Conservation (phyloP, 2,888 invertebrate genomes). For the Nycteola revayana region DNA sequence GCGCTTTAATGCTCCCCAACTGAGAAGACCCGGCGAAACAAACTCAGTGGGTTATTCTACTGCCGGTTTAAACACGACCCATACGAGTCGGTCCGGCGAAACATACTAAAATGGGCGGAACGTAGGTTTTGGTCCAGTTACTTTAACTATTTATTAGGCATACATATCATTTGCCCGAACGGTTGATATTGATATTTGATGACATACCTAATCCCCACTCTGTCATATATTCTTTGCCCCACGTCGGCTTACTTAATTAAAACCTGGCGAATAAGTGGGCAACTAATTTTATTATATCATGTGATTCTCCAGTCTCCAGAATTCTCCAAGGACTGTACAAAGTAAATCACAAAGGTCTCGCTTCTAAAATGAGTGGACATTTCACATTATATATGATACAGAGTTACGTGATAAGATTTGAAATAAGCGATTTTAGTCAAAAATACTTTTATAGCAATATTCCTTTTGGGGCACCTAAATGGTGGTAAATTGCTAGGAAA, state of each 20-base stretch:
- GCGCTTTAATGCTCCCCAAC: no score
- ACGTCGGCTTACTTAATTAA: constrained; percentile 51
- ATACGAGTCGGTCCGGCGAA: no score
- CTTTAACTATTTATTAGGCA: no score
- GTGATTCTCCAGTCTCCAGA: constrained; percentile 41
- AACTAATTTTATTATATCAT: constrained; percentile 56
- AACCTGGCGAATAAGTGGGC: constrained; percentile 51
- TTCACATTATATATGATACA: constrained; percentile 27
- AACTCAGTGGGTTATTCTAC: no score
- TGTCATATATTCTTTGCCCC: constrained; percentile 32
- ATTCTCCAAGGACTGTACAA: constrained; percentile 32
- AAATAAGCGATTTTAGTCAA: constrained; percentile 16
- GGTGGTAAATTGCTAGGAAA: constrained; percentile 19
- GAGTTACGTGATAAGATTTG: constrained; percentile 23
- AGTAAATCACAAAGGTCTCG: constrained; percentile 41
- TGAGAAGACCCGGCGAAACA: no score
- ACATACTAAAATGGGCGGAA: no score
- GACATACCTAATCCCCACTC: no score
- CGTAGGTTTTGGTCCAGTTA: no score
- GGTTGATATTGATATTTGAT: no score
- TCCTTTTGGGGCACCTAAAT: constrained; percentile 14
- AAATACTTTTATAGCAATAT: constrained; percentile 26
- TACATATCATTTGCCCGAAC: no score
- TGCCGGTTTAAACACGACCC: no score
- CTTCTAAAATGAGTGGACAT: constrained; percentile 31